Percentiles rank a stretch among this genome's conserved stretches.
Evolutionary conservation across 2,113 vertebrate species (phyloP).

Genomic region (Myotis brandtii): DNA sequence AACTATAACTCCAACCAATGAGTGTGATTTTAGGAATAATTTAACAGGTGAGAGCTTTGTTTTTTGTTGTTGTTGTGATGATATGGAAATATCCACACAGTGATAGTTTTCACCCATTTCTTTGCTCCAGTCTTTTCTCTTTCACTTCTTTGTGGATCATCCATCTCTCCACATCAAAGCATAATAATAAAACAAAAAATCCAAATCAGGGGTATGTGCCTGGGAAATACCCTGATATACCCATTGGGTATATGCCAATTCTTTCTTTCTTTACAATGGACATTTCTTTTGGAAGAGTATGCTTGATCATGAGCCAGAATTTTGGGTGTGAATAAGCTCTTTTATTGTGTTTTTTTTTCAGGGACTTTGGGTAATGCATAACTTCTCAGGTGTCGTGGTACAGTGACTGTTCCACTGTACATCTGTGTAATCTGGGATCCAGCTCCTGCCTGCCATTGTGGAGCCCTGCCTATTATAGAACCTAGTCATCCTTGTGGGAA

Average conservation of each 20-base stretch:
- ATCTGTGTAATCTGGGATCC: accelerated
- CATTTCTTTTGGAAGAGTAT: not conserved
- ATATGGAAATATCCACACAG: not conserved
- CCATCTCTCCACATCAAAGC: not conserved
- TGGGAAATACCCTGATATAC: not conserved
- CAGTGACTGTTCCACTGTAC: too few species aligned
- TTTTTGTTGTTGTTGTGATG: not conserved
- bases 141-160: not conserved
- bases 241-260: accelerated
- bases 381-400: accelerated
- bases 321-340: not conserved
- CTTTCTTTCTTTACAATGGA: not conserved
- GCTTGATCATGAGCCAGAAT: not conserved
- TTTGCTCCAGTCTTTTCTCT: too few species aligned
- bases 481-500: not conserved
- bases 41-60: accelerated
- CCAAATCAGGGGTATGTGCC: not conserved
- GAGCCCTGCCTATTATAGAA: not conserved
- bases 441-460: not conserved
- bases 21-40: not conserved
- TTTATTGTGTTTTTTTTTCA: not conserved
- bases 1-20: accelerated
- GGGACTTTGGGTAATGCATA: not conserved
- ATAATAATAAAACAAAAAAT: not conserved
- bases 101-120: accelerated